Base-by-base conservation (phyloP, 2,797 vertebrate species). In the Lerista edwardsae region DNA sequence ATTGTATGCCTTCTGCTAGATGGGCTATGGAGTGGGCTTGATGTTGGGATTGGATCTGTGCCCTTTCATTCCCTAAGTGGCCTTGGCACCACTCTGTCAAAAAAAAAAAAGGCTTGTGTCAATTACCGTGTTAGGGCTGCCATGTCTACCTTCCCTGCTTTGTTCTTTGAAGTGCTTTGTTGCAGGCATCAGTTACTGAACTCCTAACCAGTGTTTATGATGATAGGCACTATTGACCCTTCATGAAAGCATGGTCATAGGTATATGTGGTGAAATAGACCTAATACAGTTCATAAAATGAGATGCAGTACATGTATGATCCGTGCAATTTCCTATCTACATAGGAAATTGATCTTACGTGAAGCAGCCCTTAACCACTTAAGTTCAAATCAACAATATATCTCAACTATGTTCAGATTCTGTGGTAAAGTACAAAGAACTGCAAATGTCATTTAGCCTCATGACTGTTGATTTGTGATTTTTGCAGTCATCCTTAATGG, bases 401-500 rank as follows among this genome's bases (percentile, higher is more conserved):
- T 75, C 82, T 51, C 10, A 0, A 19, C 85, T 67, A 68, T 1
- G 68, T 69, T 47, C 0, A 69, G 17, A 4, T 65, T 83, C 5
- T 15, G 0, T 1, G 29, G 23, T 81, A 82, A 81, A 31, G 5
- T 69, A 69, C 75, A 57, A 41, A 76, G 64, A 51, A 55, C 62
- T 74, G 65, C 23, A 76, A 81, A 72, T 64, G 74, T 64, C 73
- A 71, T 71, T 77, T 62, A 71, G 11, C 57, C 31, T 86, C 31
- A 51, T 21, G 7, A 10, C 2, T 64, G 55, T 19, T 82, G 79
- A 81, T 86, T 77, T 82, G 74, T 84, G 75, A 80, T 83, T 69
- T 61, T 67, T 74, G 84, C 57, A 11, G 2, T 87, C 79, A 2
- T 62, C 68, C 78, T 87, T 47, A 73, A 88, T 85, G 85, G 85